Evolutionary conservation across 2,797 vertebrate genomes (phyloP).

Genomic region (Melanotaenia boesemani): DNA sequence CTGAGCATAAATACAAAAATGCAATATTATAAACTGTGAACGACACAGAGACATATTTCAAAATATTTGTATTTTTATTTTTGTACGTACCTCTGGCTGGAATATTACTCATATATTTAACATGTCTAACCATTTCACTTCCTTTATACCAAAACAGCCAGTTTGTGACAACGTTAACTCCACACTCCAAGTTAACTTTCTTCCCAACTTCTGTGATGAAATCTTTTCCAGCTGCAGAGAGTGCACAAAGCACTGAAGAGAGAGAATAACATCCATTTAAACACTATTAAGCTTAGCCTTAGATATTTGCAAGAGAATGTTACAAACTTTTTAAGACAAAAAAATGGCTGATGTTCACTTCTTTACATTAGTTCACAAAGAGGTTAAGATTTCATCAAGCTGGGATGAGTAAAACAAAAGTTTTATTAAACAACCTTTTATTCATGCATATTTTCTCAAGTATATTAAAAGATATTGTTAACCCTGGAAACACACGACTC

Average conservation of each 20-base stretch:
- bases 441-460: no score
- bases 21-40: background rate
- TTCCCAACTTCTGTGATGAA: background rate
- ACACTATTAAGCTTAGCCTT: no score
- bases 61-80: fast-evolving
- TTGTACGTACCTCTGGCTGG: conserved; percentile 36
- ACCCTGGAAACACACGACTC: background rate
- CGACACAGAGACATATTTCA: background rate
- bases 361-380: no score
- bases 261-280: conserved; percentile 12
- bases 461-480: background rate
- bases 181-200: background rate
- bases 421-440: no score
- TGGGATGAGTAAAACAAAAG: background rate
- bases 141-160: conserved; percentile 14
- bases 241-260: conserved; percentile 61
- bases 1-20: conserved; percentile 1
- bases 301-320: background rate
- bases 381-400: background rate
- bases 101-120: fast-evolving
- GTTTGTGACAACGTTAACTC: fast-evolving
- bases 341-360: no score
- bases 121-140: fast-evolving
- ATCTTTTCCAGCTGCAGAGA: conserved; percentile 37
- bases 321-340: background rate